These are phyloP conservation scores for Megalops atlanticus DNA, from an alignment of 2,113 vertebrate species.

Conservation along the genomic window DNA sequence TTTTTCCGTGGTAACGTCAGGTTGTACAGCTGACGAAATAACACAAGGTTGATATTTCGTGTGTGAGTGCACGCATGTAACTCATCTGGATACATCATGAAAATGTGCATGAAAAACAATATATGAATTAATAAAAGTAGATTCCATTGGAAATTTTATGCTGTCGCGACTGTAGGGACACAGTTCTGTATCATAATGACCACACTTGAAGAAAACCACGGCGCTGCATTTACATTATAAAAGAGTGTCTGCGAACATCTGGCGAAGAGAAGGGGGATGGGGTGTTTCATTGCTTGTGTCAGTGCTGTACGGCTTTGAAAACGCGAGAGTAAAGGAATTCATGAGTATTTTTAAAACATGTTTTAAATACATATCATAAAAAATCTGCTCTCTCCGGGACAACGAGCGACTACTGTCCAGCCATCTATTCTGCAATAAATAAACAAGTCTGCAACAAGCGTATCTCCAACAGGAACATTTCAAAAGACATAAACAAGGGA, in stretches of 20 bases:
- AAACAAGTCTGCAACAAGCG: neutral
- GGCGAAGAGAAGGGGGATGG: neutral
- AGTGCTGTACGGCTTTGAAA: neutral
- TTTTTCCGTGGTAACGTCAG: neutral
- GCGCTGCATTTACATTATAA: neutral
- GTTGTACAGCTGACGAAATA: neutral
- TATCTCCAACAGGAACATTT: neutral
- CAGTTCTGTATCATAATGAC: neutral
- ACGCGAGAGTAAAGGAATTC: neutral
- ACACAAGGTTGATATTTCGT: neutral
- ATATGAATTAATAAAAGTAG: neutral
- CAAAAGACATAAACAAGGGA: neutral
- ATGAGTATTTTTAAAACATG: neutral
- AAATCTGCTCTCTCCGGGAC: neutral
- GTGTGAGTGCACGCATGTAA: neutral
- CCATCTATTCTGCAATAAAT: too few species aligned
- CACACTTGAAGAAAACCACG: neutral
- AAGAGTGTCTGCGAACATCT: neutral
- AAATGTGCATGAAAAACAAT: neutral
- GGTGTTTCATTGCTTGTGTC: too few species aligned
- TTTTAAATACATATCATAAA: neutral
- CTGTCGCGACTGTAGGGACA: neutral
- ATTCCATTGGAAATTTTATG: neutral
- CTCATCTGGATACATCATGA: too few species aligned
- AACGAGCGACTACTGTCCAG: too few species aligned